phyloP scores from a whole-genome alignment of 2,113 vertebrate species.

The Laticauda laticaudata region DNA sequence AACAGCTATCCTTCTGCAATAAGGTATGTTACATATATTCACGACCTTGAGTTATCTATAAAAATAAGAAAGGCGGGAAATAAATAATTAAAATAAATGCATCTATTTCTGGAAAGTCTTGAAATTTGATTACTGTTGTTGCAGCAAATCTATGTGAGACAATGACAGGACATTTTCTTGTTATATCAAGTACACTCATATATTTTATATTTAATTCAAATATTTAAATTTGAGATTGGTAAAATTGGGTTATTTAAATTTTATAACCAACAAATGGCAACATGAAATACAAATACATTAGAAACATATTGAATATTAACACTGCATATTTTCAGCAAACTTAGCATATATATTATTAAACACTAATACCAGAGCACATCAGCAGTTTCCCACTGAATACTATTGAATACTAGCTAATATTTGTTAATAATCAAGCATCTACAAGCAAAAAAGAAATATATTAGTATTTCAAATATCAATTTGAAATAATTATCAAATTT shows the following conservation, averaged over 20 bases:
- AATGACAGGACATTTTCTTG: no score
- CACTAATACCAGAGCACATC: not conserved
- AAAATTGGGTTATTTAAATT: not conserved
- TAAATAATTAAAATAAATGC: not conserved
- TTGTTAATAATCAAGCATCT: not conserved
- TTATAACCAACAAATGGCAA: not conserved
- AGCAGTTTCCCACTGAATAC: not conserved
- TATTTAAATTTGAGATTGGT: not conserved
- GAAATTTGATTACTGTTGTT: not conserved
- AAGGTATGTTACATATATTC: not conserved
- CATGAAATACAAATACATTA: not conserved
- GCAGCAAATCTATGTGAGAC: not conserved
- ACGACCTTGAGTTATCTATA: not conserved
- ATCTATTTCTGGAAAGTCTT: not conserved
- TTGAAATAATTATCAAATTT: not conserved
- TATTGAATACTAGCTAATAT: not conserved
- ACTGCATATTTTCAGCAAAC: not conserved
- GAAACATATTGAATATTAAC: not conserved
- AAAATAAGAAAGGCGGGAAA: not conserved
- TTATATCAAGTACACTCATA: not conserved
- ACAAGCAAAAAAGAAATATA: not conserved
- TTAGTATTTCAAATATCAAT: no score
- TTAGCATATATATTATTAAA: not conserved
- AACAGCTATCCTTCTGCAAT: not conserved
- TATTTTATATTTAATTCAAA: not conserved